Evolutionary conservation across 2,113 vertebrate genomes (phyloP).

Genomic region (Oxyura jamaicensis): DNA sequence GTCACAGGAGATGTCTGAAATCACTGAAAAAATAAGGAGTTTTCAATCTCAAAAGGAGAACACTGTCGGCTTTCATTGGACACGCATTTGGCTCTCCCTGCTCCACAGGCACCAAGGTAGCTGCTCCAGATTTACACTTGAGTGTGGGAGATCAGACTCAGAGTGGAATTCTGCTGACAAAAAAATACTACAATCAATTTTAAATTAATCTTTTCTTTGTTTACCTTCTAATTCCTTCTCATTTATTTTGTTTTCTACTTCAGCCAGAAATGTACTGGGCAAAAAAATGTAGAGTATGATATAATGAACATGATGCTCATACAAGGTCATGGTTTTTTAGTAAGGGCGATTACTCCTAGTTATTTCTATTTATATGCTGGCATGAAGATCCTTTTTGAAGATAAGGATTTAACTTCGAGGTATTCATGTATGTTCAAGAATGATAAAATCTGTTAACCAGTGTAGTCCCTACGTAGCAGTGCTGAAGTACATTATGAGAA

Average conservation of each 20-base stretch:
- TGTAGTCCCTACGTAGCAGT: not conserved
- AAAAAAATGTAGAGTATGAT: not conserved
- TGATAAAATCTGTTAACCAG: slow-evolving; percentile 15
- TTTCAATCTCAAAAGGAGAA: not conserved
- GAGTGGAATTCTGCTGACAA: not conserved
- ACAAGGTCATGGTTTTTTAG: not conserved
- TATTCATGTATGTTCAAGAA: not conserved
- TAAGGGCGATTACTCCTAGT: slow-evolving; percentile 24
- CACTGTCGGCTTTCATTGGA: not conserved
- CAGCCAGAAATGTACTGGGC: not conserved
- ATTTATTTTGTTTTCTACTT: not conserved
- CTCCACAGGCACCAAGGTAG: not conserved
- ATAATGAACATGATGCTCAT: not conserved
- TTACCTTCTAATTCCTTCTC: not conserved
- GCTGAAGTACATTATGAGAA: slow-evolving; percentile 20
- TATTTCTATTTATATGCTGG: slow-evolving; percentile 16
- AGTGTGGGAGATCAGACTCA: not conserved
- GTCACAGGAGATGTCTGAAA: not conserved
- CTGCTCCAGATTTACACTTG: not conserved
- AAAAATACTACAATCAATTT: not conserved
- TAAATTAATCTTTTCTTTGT: not conserved
- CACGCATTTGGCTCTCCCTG: not conserved
- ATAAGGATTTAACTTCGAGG: slow-evolving; percentile 20
- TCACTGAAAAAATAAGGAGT: not conserved
- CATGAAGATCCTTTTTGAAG: not conserved